Base-by-base conservation (phyloP, 2,888 invertebrate genomes). In the Belgica antarctica region DNA sequence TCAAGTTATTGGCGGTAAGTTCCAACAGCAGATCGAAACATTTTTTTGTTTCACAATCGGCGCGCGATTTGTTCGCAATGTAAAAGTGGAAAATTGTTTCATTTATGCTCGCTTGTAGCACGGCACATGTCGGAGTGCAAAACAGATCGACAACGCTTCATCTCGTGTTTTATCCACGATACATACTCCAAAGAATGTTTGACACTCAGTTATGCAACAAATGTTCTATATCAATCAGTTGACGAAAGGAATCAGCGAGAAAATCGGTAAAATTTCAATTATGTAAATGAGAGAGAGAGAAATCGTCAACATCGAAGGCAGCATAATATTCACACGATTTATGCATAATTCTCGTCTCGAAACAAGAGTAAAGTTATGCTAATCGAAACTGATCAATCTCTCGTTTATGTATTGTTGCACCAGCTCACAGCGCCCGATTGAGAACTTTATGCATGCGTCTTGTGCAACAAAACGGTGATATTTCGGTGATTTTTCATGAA, bases 181-280 rank as follows among this genome's bases (percentile, higher is more conserved):
- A 17, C 2, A 52, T 3, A 52, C 7, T 52, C 17, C 52, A 52
- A 52, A 52, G 52, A 17, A 52, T 19, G 52, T 59, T 5, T 12
- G 22, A 52, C 7, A 24, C 19, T 4, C 19, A 7, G 12, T 25
- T 59, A 59, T 10, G 59, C 10, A 59, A 59, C 17, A 10, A 59
- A 24, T 22, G 27, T 12, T 59, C n/a, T 27, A 27, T 59, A 59
- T 59, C 27, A 27, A 27, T 59, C 22, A 24, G 8, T 19, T 15
- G 22, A 10, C 52, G 12, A 19, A 59, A 12, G 25, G 10, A 15
- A 25, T 59, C 27, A n/a, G n/a, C n/a, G 59, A 19, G 15, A 59
- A 27, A 57, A 22, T 57, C 12, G 17, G 25, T 25, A 66, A 10
- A 10, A 47, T 66, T 66, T 66, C 52, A 66, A 66, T 66, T 52